phyloP scores from a whole-genome alignment of 2,888 invertebrate genomes.

The Metellina segmentata region DNA sequence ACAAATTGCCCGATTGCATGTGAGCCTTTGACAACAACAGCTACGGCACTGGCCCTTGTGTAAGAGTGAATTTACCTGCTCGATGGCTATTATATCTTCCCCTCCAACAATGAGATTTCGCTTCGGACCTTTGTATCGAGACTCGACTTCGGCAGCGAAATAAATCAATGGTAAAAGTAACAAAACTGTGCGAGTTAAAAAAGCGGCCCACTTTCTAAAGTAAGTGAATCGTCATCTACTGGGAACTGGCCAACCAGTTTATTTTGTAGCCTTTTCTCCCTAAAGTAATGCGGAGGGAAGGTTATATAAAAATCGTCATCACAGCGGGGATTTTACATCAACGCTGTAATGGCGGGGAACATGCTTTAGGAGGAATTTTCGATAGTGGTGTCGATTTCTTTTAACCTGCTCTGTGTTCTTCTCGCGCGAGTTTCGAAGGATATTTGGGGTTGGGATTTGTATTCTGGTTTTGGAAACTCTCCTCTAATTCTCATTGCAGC shows the following conservation, averaged over 20 bases:
- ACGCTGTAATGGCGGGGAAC: conserved; percentile 24
- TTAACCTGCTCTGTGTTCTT: no score
- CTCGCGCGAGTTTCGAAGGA: no score
- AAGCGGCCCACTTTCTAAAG: background rate
- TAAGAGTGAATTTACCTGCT: conserved; percentile 67
- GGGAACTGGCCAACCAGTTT: conserved; percentile 29
- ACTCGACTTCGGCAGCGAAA: conserved; percentile 46
- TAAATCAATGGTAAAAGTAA: conserved; percentile 43
- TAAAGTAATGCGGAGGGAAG: background rate
- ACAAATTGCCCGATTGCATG: conserved; percentile 76
- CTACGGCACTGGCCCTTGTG: conserved; percentile 50
- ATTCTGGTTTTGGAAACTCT: no score
- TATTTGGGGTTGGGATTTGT: no score
- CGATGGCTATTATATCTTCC: conserved; percentile 57
- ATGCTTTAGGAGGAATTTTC: conserved; percentile 63
- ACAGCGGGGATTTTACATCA: background rate
- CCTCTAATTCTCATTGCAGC: no score
- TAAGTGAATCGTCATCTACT: conserved; percentile 35
- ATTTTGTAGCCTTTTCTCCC: conserved; percentile 8
- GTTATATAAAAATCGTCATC: conserved; percentile 12
- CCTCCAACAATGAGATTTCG: conserved; percentile 51
- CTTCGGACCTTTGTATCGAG: conserved; percentile 19
- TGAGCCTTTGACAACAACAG: conserved; percentile 65
- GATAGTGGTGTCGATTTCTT: background rate
- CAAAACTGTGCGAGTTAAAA: conserved; percentile 8